Base-by-base conservation (phyloP, 2,113 vertebrate species). In the Osmerus eperlanus region DNA sequence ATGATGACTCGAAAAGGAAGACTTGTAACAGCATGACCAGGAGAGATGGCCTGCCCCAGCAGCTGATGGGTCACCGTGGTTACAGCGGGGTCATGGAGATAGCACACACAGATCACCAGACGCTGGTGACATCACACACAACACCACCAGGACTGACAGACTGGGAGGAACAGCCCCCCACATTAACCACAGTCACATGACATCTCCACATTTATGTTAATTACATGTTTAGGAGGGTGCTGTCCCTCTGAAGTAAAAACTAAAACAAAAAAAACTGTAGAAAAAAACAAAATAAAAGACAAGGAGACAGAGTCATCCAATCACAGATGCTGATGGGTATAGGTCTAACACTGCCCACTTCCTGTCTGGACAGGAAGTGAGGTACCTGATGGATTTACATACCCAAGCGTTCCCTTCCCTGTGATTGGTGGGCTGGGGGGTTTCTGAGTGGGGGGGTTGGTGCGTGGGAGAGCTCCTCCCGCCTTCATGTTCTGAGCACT, bases 401-500 rank as follows among this genome's bases (percentile, higher is more conserved):
- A 99, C 97, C 97, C 97, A 80, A 99, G 92, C 64, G 97, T 99
- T 87, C 96, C 97, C 87, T 99, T 99, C 82, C 97, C 97, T 7
- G 95, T 92, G 91, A 96, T 90, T 0, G 97, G 97, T 23, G 97
- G 97, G 62, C 97, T 99, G 63, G 97, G 97, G 14, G 97, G 97
- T 80, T 99, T 99, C 93, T 99, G 97, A 68, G 96, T 97, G 18
- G 97, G 97, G 59, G 97, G 97, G 76, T 95, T 97, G 56, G 97
- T 98, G 80, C 96, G 96, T 63, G 96, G 96, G 77, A 97, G 93
- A 59, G 90, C 94, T 61, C 94, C 95, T 83, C 96, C 97, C 77
- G 96, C 93, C 92, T 99, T 99, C 96, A 98, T 97, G 78, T 97
- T 99, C 92, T 99, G 97, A 79, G 96, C 95, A 74, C 96, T 98